Evolutionary conservation across 2,113 vertebrate species (phyloP).

Genomic region (Ondatra zibethicus): DNA sequence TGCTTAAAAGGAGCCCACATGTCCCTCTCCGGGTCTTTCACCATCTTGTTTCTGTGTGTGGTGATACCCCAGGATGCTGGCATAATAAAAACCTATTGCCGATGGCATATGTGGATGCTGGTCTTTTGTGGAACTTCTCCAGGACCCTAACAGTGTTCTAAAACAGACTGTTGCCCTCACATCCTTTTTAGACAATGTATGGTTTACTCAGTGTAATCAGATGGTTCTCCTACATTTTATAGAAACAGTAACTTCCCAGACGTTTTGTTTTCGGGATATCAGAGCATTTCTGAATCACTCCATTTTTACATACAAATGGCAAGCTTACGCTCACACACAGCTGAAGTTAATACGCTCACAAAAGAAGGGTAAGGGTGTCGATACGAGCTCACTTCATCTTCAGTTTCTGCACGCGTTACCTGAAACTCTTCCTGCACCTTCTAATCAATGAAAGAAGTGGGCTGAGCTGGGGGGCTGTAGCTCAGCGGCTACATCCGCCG

Average conservation of each 20-base stretch:
- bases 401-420: neutral
- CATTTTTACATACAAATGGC: neutral
- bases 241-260: neutral
- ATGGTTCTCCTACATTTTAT: conserved; percentile 18
- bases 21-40: too few relatives aligned
- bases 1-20: too few relatives aligned
- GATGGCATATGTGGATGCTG: too few relatives aligned
- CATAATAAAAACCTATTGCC: too few relatives aligned
- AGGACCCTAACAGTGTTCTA: neutral
- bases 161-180: neutral
- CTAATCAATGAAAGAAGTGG: neutral
- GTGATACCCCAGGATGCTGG: too few relatives aligned
- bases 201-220: neutral
- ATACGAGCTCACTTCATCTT: neutral
- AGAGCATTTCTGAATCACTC: neutral
- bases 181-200: neutral
- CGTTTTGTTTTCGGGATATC: neutral
- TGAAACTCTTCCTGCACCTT: neutral
- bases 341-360: neutral
- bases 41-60: too few relatives aligned
- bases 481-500: neutral
- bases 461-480: neutral
- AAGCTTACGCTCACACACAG: neutral
- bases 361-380: neutral
- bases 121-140: too few relatives aligned